Base-by-base conservation (phyloP, 2,888 invertebrate genomes). In the Sturmia bella region DNA sequence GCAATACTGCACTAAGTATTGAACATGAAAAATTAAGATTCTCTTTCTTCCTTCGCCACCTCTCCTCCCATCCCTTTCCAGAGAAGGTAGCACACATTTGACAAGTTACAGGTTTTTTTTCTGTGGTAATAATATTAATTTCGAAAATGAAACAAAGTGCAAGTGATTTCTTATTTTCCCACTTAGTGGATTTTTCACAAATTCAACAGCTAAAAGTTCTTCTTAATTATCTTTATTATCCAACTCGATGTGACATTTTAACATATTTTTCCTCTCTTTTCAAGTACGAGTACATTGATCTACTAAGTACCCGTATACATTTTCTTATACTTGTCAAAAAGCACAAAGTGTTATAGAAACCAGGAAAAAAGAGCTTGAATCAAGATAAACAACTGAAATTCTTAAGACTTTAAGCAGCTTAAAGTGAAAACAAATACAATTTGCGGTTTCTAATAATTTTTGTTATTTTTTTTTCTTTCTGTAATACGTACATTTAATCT, bases 321-420 rank as follows among this genome's bases (percentile, higher is more conserved):
- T 41, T 59, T 27, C 41, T 43, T 27, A 63, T 37, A 69, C 63
- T 82, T 77, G 57, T 78, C 74, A 74, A 69, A 64, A 59, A 41
- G 57, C 64, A 45, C 74, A 50, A 74, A 74, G 13, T 43, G 19
- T 24, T 61, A n/a, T 17, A 32, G n/a, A 52, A 21, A 21, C 5
- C 17, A 68, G 11, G n/a, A 13, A 50, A 37, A 50, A 52, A 27
- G 41, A 50, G 39, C 61, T 9, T 27, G 57, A 64, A 73, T 68
- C 37, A 37, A 56, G 61, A 64, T 59, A 64, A 64, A 52, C 56
- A 45, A 78, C 54, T 59, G 52, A 69, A 70, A 64, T 66, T 48
- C 56, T 73, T 81, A 77, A 81, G 68, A 69, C 74, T 69, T 69
- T 82, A 82, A 82, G 78, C 54, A 64, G 74, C 78, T 75, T 78